Conservation (phyloP, 2,888 invertebrate genomes). For the Labia minor region DNA sequence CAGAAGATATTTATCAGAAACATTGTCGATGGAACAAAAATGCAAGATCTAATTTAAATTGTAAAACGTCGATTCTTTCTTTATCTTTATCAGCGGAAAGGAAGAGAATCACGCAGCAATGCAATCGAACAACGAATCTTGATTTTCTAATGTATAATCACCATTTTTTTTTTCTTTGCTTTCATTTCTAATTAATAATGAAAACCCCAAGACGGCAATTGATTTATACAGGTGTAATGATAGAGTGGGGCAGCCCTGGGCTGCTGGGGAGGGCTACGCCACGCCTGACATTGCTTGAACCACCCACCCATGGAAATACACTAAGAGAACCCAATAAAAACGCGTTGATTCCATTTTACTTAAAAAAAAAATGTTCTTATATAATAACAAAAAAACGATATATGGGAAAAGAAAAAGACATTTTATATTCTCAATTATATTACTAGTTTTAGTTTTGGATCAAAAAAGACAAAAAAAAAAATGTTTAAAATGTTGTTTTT, state of each 20-base stretch:
- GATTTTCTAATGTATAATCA: neutral
- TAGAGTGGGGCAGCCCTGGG: neutral
- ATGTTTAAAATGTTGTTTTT: too few species aligned
- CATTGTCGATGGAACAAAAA: neutral
- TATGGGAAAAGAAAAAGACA: too few species aligned
- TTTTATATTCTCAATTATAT: too few species aligned
- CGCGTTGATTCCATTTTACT: too few species aligned
- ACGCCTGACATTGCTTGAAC: neutral
- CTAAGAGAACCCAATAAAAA: too few species aligned
- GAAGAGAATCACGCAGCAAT: too few species aligned
- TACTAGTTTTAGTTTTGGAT: too few species aligned
- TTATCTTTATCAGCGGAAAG: neutral
- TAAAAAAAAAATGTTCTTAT: too few species aligned
- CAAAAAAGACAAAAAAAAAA: too few species aligned
- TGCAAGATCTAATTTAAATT: neutral
- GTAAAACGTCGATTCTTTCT: neutral
- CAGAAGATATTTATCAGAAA: neutral
- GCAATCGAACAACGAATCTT: neutral
- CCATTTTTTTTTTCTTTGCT: neutral
- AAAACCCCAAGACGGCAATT: neutral
- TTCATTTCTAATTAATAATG: neutral
- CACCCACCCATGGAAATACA: too few species aligned
- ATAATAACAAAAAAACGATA: too few species aligned
- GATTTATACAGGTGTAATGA: constrained; percentile 1
- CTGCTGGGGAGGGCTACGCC: neutral